Conservation (phyloP, 2,888 invertebrate species). For the Acanthosepion pharaonis region DNA sequence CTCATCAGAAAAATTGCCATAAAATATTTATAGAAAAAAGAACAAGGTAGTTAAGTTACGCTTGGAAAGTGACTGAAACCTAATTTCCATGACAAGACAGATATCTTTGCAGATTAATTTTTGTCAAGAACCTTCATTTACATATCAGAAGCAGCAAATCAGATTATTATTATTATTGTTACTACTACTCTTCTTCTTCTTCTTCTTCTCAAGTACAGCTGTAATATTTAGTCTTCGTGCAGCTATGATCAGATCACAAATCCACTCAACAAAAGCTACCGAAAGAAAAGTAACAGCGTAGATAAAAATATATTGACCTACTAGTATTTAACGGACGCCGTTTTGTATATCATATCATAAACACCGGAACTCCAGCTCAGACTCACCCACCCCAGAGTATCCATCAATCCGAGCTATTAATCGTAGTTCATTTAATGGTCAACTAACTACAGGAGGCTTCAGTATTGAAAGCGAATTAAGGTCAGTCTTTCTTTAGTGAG, state of each 20-base stretch:
- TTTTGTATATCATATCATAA: neutral
- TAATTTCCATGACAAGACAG: no score
- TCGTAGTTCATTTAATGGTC: neutral
- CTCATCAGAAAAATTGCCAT: no score
- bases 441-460: neutral
- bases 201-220: neutral
- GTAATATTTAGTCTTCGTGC: neutral
- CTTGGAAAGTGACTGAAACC: no score
- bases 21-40: no score
- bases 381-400: neutral
- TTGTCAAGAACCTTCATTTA: no score
- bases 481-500: neutral
- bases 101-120: no score
- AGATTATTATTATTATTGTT: neutral
- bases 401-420: neutral
- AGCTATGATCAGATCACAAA: neutral
- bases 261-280: neutral
- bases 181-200: neutral
- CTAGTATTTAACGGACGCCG: neutral
- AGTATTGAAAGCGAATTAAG: neutral
- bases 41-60: no score
- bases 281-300: neutral
- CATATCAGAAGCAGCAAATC: no score
- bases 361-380: neutral
- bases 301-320: neutral